These are phyloP conservation scores for Lasiommata megera DNA, from an alignment of 2,888 invertebrate genomes.

Conservation along the genomic window DNA sequence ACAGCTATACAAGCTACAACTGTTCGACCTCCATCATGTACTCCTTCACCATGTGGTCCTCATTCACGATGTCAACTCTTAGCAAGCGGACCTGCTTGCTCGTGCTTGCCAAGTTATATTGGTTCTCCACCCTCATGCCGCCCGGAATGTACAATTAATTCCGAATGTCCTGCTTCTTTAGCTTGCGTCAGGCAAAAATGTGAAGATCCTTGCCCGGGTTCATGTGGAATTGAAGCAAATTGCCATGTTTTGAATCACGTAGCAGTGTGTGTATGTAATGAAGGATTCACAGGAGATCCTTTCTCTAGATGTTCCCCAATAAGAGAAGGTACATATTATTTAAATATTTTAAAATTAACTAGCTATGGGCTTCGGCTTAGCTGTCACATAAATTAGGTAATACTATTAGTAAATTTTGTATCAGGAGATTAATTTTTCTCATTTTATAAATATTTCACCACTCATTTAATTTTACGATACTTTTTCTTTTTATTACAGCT, in stretches of 20 bases:
- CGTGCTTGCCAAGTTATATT: constrained; percentile 88
- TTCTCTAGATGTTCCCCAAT: constrained; percentile 86
- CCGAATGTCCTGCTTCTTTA: constrained; percentile 88
- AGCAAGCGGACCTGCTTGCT: constrained; percentile 88
- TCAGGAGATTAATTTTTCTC: too few species aligned
- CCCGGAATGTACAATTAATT: constrained; percentile 89
- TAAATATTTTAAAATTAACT: neutral
- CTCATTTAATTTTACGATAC: neutral
- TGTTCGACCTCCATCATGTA: constrained; percentile 87
- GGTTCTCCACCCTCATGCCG: constrained; percentile 91
- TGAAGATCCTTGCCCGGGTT: constrained; percentile 90
- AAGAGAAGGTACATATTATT: constrained; percentile 57
- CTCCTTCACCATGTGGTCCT: constrained; percentile 92
- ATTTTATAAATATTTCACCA: neutral
- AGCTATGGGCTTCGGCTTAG: too few species aligned
- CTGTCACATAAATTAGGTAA: too few species aligned
- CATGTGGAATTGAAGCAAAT: constrained; percentile 89
- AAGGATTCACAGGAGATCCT: constrained; percentile 90
- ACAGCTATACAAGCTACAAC: constrained; percentile 70
- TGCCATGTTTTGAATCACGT: constrained; percentile 90
- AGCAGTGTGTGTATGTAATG: constrained; percentile 89
- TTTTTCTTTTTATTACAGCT: constrained; percentile 41
- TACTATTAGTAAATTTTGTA: too few species aligned
- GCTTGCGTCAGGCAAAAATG: constrained; percentile 91
- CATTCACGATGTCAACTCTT: constrained; percentile 90